phyloP scores from a whole-genome alignment of 2,113 vertebrate genomes.

The Litocranius walleri region DNA sequence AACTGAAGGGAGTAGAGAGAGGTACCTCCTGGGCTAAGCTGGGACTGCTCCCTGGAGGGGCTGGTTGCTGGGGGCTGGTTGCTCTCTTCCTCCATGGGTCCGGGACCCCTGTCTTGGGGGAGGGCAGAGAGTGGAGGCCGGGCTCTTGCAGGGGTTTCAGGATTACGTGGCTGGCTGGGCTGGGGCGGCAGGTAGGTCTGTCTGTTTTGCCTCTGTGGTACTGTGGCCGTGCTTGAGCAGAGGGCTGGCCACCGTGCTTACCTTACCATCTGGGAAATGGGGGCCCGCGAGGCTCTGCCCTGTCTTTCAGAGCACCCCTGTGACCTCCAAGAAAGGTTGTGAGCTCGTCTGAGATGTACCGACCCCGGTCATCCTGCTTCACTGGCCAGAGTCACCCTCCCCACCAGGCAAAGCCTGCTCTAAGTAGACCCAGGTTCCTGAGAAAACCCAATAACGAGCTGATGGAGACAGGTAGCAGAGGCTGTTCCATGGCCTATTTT shows the following conservation, averaged over 20 bases:
- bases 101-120: background rate
- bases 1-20: slow-evolving; percentile 39
- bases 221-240: accelerated
- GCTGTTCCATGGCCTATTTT: background rate
- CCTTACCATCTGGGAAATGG: background rate
- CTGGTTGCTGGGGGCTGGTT: background rate
- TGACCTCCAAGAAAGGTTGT: background rate
- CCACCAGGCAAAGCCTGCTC: background rate
- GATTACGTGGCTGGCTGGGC: background rate
- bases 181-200: background rate
- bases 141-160: background rate
- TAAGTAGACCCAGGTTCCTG: background rate
- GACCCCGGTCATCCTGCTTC: background rate
- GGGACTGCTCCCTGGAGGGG: background rate
- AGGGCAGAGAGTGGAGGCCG: background rate
- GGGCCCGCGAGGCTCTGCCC: accelerated
- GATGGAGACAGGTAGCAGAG: background rate
- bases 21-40: background rate
- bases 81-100: background rate
- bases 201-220: background rate
- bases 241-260: background rate
- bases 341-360: accelerated
- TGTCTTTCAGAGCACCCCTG: background rate
- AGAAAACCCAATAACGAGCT: background rate
- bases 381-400: background rate